Percentiles rank a stretch among this genome's conserved stretches.
phyloP scores from a whole-genome alignment of 2,888 invertebrate genomes.

The Laothoe populi region DNA sequence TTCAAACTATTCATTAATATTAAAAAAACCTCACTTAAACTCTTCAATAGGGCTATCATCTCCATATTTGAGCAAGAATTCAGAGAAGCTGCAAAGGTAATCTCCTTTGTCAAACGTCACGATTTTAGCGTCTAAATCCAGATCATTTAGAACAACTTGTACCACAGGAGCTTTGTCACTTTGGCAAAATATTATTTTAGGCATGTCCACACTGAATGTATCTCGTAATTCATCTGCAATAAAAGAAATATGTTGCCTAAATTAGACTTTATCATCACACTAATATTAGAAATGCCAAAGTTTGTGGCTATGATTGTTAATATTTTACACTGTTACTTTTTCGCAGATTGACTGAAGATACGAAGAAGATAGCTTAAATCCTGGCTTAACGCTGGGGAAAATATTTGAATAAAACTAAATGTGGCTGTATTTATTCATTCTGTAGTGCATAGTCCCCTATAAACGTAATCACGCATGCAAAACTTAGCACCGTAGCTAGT shows the following conservation, averaged over 20 bases:
- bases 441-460: too few species aligned
- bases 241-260: background rate
- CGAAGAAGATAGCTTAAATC: too few species aligned
- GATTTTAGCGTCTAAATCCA: constrained; percentile 51
- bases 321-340: too few species aligned
- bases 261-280: too few species aligned
- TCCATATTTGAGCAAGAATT: constrained; percentile 54
- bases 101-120: constrained; percentile 62
- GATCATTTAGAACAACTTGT: constrained; percentile 49
- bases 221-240: constrained; percentile 55
- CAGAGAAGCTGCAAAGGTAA: constrained; percentile 49
- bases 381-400: too few species aligned
- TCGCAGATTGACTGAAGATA: too few species aligned
- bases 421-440: too few species aligned
- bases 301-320: too few species aligned
- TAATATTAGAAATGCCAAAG: too few species aligned
- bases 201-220: constrained; percentile 51
- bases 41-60: constrained; percentile 49
- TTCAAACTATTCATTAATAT: background rate
- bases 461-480: too few species aligned
- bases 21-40: constrained; percentile 51
- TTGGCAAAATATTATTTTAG: constrained; percentile 68
- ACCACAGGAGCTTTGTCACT: constrained; percentile 57
- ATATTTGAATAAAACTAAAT: too few species aligned
- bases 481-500: too few species aligned